These are phyloP conservation scores for Nasonia longicornis DNA, from an alignment of 1,140 invertebrate species.

Conservation along the genomic window DNA sequence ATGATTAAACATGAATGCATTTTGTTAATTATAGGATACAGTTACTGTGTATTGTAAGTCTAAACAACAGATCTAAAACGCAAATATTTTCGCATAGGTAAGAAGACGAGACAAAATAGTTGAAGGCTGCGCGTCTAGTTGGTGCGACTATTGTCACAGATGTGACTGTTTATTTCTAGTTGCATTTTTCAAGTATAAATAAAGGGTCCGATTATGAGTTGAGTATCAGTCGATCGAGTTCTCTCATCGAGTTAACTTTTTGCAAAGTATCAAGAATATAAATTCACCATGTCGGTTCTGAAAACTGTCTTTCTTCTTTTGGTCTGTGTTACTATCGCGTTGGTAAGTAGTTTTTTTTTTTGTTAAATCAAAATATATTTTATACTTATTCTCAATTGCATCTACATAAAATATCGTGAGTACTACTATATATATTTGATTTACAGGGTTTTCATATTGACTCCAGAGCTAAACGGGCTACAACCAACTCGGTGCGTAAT, in stretches of 20 bases:
- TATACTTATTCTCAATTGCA: background rate
- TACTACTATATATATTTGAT: background rate
- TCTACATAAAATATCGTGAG: background rate
- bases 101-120: too few relatives aligned
- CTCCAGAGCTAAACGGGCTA: too few relatives aligned
- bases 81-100: too few relatives aligned
- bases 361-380: background rate
- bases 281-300: background rate
- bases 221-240: background rate
- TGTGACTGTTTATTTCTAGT: slow-evolving; percentile 1
- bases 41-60: too few relatives aligned
- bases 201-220: background rate
- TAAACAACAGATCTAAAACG: too few relatives aligned
- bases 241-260: background rate
- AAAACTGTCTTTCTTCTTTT: background rate
- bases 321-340: background rate
- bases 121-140: too few relatives aligned
- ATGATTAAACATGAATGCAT: too few relatives aligned
- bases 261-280: background rate
- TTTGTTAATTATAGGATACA: too few relatives aligned
- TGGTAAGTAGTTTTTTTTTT: background rate
- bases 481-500: background rate
- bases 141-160: background rate
- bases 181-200: background rate
- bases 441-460: background rate